Percentiles rank a stretch among this genome's conserved stretches.
These are phyloP conservation scores for Drosophila parabipectinata DNA, from an alignment of 1,140 invertebrate species.

Conservation along the genomic window DNA sequence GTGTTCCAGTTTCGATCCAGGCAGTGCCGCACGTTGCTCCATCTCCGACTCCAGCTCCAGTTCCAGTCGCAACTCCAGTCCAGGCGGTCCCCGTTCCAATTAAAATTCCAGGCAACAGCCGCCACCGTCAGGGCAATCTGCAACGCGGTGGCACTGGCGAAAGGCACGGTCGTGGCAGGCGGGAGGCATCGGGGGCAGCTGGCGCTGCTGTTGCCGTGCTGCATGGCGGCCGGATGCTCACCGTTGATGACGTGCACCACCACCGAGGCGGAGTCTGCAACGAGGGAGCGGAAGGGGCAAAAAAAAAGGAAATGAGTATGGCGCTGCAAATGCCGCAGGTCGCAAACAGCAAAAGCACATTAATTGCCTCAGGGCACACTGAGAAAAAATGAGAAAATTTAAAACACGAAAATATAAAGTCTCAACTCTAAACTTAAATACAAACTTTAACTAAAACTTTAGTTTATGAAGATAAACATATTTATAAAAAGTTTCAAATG, in stretches of 20 bases:
- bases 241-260: constrained; percentile 88
- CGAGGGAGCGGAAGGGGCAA: neutral
- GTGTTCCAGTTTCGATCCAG: neutral
- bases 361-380: constrained; percentile 51
- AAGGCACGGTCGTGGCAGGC: constrained; percentile 64
- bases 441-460: neutral
- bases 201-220: constrained; percentile 86
- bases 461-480: neutral
- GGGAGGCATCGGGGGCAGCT: constrained; percentile 58
- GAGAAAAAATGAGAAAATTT: neutral
- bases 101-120: constrained; percentile 69
- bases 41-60: constrained; percentile 27
- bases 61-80: constrained; percentile 16
- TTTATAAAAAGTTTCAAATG: neutral
- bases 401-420: too few relatives aligned
- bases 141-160: constrained; percentile 53
- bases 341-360: constrained; percentile 42
- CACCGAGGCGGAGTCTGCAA: constrained; percentile 87
- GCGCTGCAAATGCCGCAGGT: constrained; percentile 33
- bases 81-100: constrained; percentile 25
- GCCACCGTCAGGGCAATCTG: constrained; percentile 50
- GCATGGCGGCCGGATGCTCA: constrained; percentile 90
- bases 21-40: neutral
- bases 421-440: neutral
- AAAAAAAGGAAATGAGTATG: constrained; percentile 30